These are phyloP conservation scores for Hydrotaea diabolus DNA, from an alignment of 2,888 invertebrate species.

Conservation along the genomic window DNA sequence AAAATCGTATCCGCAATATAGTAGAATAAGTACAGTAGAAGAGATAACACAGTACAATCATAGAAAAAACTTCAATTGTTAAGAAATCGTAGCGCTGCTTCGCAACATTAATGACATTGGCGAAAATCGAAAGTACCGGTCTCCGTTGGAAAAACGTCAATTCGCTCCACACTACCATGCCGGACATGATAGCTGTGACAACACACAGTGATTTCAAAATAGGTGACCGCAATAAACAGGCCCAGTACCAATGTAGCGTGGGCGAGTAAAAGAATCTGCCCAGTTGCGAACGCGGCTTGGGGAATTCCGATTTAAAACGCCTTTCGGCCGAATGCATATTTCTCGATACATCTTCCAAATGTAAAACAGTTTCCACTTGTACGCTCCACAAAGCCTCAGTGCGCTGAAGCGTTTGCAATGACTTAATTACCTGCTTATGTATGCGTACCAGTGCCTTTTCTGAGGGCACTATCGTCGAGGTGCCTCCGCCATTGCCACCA, in stretches of 20 bases:
- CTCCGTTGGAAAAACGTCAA: slow-evolving; percentile 96
- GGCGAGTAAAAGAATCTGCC: slow-evolving; percentile 85
- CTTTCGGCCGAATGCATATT: slow-evolving; percentile 85
- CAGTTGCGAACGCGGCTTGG: slow-evolving; percentile 83
- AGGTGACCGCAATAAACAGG: slow-evolving; percentile 90
- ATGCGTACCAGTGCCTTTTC: slow-evolving; percentile 93
- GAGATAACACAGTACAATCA: slow-evolving; percentile 94
- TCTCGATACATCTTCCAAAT: slow-evolving; percentile 92
- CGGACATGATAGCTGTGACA: slow-evolving; percentile 88
- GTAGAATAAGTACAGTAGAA: slow-evolving; percentile 99
- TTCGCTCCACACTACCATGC: slow-evolving; percentile 99
- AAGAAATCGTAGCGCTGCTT: slow-evolving; percentile 93
- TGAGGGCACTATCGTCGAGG: slow-evolving; percentile 86
- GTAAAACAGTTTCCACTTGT: slow-evolving; percentile 89
- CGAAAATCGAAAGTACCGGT: slow-evolving; percentile 97
- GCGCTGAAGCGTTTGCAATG: slow-evolving; percentile 94
- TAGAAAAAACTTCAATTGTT: slow-evolving; percentile 96
- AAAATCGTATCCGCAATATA: slow-evolving; percentile 95
- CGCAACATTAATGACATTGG: slow-evolving; percentile 93
- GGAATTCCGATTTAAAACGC: slow-evolving; percentile 87
- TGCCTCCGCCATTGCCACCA: slow-evolving; percentile 82
- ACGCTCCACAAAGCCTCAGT: slow-evolving; percentile 97
- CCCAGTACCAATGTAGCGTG: slow-evolving; percentile 96
- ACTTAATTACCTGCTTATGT: slow-evolving; percentile 95
- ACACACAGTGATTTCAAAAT: slow-evolving; percentile 88